Conservation (phyloP, 2,113 vertebrate species). For the Syngnathus floridae region DNA sequence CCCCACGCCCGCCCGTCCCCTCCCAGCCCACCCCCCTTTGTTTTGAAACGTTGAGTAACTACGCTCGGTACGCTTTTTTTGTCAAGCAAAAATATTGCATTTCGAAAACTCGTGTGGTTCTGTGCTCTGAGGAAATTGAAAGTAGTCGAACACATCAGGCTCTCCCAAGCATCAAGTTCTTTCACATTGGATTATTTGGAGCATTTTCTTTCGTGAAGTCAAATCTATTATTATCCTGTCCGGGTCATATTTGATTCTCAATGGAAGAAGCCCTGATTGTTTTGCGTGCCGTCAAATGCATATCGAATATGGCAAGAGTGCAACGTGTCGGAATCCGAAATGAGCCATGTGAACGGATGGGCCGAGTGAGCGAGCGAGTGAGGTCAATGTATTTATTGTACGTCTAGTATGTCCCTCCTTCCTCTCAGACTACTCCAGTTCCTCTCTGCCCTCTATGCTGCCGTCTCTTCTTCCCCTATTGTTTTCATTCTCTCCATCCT, state of each 20-base stretch:
- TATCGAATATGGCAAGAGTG: slow-evolving; percentile 13
- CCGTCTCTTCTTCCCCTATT: slow-evolving; percentile 76
- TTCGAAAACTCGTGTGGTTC: not conserved
- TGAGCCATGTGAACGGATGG: not conserved
- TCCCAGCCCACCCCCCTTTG: too few species aligned
- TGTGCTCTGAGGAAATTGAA: not conserved
- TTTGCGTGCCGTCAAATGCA: slow-evolving; percentile 16
- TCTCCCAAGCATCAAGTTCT: not conserved
- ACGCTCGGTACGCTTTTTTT: not conserved
- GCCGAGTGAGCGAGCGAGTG: not conserved
- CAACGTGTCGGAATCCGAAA: slow-evolving; percentile 5
- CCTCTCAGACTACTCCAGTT: slow-evolving; percentile 74
- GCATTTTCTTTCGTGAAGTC: not conserved
- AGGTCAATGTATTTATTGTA: slow-evolving; percentile 15
- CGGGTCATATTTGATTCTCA: slow-evolving; percentile 23
- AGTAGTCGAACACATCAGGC: not conserved
- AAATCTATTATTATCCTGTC: slow-evolving; percentile 13
- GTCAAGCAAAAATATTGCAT: not conserved
- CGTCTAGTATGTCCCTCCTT: slow-evolving; percentile 8
- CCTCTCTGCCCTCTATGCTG: slow-evolving; percentile 89
- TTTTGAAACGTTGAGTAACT: not conserved
- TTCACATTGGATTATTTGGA: not conserved
- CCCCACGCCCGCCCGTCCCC: not conserved
- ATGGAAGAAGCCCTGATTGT: slow-evolving; percentile 26
- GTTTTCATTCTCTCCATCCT: slow-evolving; percentile 75